phyloP scores from a whole-genome alignment of 2,888 invertebrate genomes.

The Drosophila parthenogenetica region DNA sequence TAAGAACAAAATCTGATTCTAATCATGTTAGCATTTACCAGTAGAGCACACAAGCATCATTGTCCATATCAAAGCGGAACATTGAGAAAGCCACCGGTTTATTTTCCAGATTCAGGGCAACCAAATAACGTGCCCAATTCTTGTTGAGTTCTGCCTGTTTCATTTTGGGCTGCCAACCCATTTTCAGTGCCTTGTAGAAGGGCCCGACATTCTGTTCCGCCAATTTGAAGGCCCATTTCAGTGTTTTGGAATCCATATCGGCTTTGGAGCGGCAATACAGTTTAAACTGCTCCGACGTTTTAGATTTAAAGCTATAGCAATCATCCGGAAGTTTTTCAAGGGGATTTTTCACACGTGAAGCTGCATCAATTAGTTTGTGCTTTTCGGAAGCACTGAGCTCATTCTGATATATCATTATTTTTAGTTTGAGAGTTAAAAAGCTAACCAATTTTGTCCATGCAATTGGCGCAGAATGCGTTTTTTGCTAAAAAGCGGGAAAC shows the following conservation, averaged over 20 bases:
- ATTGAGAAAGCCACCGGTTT: constrained; percentile 89
- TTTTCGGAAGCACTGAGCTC: constrained; percentile 74
- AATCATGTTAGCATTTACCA: constrained; percentile 86
- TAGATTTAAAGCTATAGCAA: constrained; percentile 70
- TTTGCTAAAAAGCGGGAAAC: constrained; percentile 49
- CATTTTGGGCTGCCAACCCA: constrained; percentile 89
- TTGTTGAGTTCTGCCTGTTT: constrained; percentile 89
- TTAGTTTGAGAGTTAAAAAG: not conserved
- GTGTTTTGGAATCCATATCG: constrained; percentile 80
- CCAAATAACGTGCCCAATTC: constrained; percentile 87
- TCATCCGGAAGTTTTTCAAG: constrained; percentile 67
- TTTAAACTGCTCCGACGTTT: constrained; percentile 59
- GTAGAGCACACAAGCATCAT: constrained; percentile 89
- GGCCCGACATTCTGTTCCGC: constrained; percentile 84
- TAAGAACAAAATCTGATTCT: too few species aligned
- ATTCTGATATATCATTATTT: constrained; percentile 71
- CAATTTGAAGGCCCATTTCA: constrained; percentile 85
- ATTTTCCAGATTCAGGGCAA: constrained; percentile 86
- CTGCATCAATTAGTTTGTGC: constrained; percentile 83
- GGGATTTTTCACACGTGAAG: constrained; percentile 82
- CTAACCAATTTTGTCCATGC: not conserved
- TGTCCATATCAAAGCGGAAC: constrained; percentile 91
- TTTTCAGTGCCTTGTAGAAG: constrained; percentile 80
- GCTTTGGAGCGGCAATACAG: constrained; percentile 80
- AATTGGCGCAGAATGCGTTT: constrained; percentile 9